A percentile compares a stretch with the other conserved stretches of the same genome.
Evolutionary conservation across 2,113 vertebrate genomes (phyloP).

Genomic region (Girardinichthys multiradiatus): DNA sequence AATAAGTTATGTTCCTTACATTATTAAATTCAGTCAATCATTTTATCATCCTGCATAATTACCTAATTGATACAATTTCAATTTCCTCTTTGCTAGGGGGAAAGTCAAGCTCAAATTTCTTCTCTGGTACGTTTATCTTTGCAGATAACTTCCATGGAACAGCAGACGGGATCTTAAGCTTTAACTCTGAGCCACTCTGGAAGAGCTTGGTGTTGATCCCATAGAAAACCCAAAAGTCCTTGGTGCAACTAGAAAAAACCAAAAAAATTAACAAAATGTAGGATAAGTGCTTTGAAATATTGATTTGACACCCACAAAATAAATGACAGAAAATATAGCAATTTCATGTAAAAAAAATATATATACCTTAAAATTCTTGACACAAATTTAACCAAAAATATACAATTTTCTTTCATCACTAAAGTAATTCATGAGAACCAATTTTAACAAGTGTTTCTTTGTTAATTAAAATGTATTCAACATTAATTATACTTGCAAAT

Average conservation of each 20-base stretch:
- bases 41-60: slow-evolving; percentile 9
- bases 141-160: slow-evolving; percentile 75
- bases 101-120: slow-evolving; percentile 67
- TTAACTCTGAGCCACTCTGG: slow-evolving; percentile 74
- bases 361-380: too few relatives aligned
- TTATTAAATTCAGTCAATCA: background rate
- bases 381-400: too few relatives aligned
- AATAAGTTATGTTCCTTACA: background rate
- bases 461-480: too few relatives aligned
- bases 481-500: too few relatives aligned
- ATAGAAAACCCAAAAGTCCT: slow-evolving; percentile 75
- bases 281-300: too few relatives aligned
- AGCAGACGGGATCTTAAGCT: slow-evolving; percentile 43
- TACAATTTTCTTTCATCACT: too few relatives aligned
- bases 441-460: too few relatives aligned
- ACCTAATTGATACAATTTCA: slow-evolving; percentile 70
- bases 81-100: slow-evolving; percentile 60
- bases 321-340: too few relatives aligned
- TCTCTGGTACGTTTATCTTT: slow-evolving; percentile 64
- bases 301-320: too few relatives aligned
- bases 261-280: too few relatives aligned
- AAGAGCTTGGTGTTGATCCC: slow-evolving; percentile 81
- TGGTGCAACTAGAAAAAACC: slow-evolving; percentile 59
- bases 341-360: too few relatives aligned
- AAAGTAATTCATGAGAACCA: too few relatives aligned